Evolutionary conservation across 2,797 vertebrate species (phyloP), one percentile per base, ranked within the genome.

Genomic region (Gymnothorax javanicus): DNA sequence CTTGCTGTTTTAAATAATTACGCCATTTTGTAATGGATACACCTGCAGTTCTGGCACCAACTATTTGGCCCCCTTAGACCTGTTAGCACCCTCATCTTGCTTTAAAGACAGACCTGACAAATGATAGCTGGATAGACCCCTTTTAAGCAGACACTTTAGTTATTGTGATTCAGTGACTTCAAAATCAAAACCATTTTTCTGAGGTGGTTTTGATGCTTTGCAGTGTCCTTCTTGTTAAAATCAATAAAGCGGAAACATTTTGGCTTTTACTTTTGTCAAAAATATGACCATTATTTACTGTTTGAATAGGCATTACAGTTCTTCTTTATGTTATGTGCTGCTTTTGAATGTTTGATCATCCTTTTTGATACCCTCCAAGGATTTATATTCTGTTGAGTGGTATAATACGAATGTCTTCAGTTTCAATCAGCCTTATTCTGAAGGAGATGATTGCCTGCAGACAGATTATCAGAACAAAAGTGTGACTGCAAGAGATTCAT

Each of bases 291-390:
- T n/a, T 69, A 25, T 69, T 69, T 69, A 69, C 64, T n/a, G n/a
- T 69, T 7, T 69, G 64, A n/a, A 69, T 11, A 69, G n/a, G 64
- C 64, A 25, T 69, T 69, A 25, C 64, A 25, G 64, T 8, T 69
- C 25, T 8, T 69, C 64, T 7, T 69, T 69, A 69, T 69, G n/a
- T n/a, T 69, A 75, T 75, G 33, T 50, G 33, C 73, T 77, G 52
- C 27, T 3, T 77, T 13, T 50, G 43, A 17, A 77, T 50, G 33
- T 52, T 77, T 27, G 69, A 27, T 43, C 33, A 43, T 73, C 9
- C 69, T 73, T 73, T 73, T 73, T 73, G 64, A 73, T 33, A 27
- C 69, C 69, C 69, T 73, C 69, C 69, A 73, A 73, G 2, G 69
- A 73, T 43, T n/a, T 69, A 2, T 25, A n/a, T 69, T 69, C 6